These are phyloP conservation scores for Sinocyclocheilus maitianheensis DNA, from an alignment of 2,113 vertebrate genomes.

Conservation along the genomic window DNA sequence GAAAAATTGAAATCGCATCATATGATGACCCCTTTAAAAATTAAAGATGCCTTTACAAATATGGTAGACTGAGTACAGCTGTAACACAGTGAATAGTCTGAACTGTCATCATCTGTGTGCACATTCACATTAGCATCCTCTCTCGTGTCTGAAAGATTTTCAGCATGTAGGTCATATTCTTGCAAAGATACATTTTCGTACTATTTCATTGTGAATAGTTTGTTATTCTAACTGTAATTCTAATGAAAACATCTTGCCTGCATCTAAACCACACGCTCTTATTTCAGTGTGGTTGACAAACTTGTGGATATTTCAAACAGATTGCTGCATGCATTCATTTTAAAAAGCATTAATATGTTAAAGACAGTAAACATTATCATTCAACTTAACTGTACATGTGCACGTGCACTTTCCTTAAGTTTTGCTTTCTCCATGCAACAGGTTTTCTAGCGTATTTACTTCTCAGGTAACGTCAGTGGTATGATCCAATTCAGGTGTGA, in stretches of 20 bases:
- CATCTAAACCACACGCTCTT: too few relatives aligned
- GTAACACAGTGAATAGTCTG: too few relatives aligned
- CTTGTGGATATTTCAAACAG: too few relatives aligned
- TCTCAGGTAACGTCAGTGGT: too few relatives aligned
- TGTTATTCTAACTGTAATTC: not conserved
- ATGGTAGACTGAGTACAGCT: too few relatives aligned
- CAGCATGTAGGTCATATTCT: not conserved
- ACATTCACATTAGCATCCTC: not conserved
- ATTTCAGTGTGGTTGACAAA: too few relatives aligned
- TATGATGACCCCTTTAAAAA: not conserved
- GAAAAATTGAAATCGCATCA: too few relatives aligned
- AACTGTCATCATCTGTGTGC: not conserved
- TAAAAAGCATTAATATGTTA: too few relatives aligned
- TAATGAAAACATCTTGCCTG: too few relatives aligned
- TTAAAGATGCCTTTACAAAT: not conserved
- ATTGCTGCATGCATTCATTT: not conserved
- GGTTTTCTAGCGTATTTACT: too few relatives aligned
- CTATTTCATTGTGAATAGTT: not conserved
- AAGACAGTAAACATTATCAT: not conserved
- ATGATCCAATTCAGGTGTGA: too few relatives aligned
- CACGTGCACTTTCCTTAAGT: not conserved
- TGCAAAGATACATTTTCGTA: not conserved
- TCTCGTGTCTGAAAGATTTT: not conserved
- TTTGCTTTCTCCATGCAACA: not conserved
- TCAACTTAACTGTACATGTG: not conserved